Evolutionary conservation across 2,888 invertebrate genomes (phyloP).

Genomic region (Apodemia mormo): DNA sequence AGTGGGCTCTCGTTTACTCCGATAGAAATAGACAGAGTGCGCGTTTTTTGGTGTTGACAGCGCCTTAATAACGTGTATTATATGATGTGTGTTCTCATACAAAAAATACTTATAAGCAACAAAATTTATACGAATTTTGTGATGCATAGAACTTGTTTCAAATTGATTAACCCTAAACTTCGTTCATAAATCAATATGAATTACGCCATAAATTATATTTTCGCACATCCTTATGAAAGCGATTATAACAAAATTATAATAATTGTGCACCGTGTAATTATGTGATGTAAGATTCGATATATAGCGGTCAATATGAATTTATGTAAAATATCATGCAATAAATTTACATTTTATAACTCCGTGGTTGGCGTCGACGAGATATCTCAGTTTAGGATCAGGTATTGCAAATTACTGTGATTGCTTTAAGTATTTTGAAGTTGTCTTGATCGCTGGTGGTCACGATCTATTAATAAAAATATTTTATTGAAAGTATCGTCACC

Average conservation of each 20-base stretch:
- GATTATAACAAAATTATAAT: conserved; percentile 81
- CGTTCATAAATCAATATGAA: conserved; percentile 68
- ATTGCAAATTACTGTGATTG: conserved; percentile 27
- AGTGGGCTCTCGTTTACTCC: too few relatives aligned
- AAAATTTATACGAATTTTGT: too few relatives aligned
- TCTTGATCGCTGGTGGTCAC: conserved; percentile 33
- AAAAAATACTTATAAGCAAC: too few relatives aligned
- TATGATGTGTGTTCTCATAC: too few relatives aligned
- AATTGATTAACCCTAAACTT: conserved; percentile 52
- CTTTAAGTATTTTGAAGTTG: conserved; percentile 26
- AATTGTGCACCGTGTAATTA: conserved; percentile 75
- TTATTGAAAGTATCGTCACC: conserved; percentile 11
- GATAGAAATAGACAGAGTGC: too few relatives aligned
- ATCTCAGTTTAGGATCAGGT: conserved; percentile 65
- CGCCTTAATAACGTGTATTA: too few relatives aligned
- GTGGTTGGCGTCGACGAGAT: conserved; percentile 57
- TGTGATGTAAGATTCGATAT: conserved; percentile 73
- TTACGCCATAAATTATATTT: conserved; percentile 71
- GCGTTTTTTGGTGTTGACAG: too few relatives aligned
- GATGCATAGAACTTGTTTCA: conserved; percentile 11
- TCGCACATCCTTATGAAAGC: conserved; percentile 76
- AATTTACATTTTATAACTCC: conserved; percentile 79
- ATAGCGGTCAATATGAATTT: conserved; percentile 75
- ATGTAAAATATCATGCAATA: conserved; percentile 78
- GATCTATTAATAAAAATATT: conserved; percentile 9